These are phyloP conservation scores for Gryon sp. DNA, from an alignment of 1,140 invertebrate species.

Conservation along the genomic window DNA sequence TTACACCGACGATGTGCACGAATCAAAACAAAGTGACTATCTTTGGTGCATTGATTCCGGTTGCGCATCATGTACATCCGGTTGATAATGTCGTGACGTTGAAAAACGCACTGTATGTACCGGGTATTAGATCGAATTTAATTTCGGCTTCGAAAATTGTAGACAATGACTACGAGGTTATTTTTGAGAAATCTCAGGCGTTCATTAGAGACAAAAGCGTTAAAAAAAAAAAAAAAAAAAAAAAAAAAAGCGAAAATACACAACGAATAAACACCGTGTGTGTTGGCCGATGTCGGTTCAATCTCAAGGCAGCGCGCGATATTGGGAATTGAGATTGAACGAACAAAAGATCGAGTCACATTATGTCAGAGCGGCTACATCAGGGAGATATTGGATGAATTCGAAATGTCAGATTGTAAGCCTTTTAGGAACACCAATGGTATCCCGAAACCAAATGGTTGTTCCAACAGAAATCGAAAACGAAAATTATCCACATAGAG, in stretches of 20 bases:
- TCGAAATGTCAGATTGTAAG: constrained; percentile 62
- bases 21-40: too few species aligned
- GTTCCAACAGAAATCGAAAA: not conserved
- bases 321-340: constrained; percentile 48
- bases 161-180: too few species aligned
- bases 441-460: not conserved
- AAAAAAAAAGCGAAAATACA: too few species aligned
- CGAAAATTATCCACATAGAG: constrained; percentile 60
- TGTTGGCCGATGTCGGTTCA: too few species aligned
- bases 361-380: constrained; percentile 39
- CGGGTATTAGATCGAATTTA: too few species aligned
- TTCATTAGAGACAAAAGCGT: too few species aligned
- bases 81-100: not conserved
- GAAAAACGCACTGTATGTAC: too few species aligned
- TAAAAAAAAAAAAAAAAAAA: too few species aligned
- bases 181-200: too few species aligned
- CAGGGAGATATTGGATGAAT: constrained; percentile 16
- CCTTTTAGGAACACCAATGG: constrained; percentile 47
- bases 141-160: too few species aligned
- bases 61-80: not conserved
- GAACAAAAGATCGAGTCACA: not conserved
- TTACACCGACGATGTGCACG: not conserved
- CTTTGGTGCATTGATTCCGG: constrained; percentile 25
- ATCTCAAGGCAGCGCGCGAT: too few species aligned
- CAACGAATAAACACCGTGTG: too few species aligned